Evolutionary conservation across 2,888 invertebrate genomes (phyloP), one percentile per base, ranked within the genome.

Genomic region (Phyllotreta cruciferae): DNA sequence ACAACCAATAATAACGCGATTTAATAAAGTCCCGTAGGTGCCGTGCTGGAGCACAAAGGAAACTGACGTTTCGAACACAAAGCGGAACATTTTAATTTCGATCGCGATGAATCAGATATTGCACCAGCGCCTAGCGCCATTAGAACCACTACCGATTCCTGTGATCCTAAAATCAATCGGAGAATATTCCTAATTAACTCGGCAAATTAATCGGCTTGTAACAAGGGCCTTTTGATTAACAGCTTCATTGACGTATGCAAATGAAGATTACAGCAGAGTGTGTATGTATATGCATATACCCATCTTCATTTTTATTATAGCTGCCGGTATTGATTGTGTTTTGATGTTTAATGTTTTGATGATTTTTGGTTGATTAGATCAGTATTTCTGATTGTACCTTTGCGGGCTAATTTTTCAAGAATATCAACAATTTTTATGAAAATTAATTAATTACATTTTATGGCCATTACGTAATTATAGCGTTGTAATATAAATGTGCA

Each of bases 41-140:
- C 45, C 41, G 41, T 44, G 35, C 4, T 44, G 11, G 54, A 56
- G 45, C 36, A 56, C 56, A 56, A 56, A 42, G 45, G 56, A 41
- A 56, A 44, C 56, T 34, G 56, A 44, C 36, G 42, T 56, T 56
- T 35, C 36, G 7, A 6, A 45, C 35, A 56, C 56, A 56, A 56
- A 56, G 56, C 45, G 45, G 56, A 56, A 56, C 56, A 56, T 56
- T 56, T 56, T 56, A 56, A 56, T 56, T 56, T 56, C 42, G 45
- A 56, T 38, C 36, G 41, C 45, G 44, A 42, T 56, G 36, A 56
- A 56, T 56, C 44, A 56, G 56, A 56, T 54, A 24, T 41, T 56
- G 56, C 56, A 56, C 35, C 36, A 44, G 44, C 42, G 10, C n/a
- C 41, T 41, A 39, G 24, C 39, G 39, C 13, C 54, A 54, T 36